phyloP scores from a whole-genome alignment of 2,797 vertebrate genomes.

The Diglossa cyanea region DNA sequence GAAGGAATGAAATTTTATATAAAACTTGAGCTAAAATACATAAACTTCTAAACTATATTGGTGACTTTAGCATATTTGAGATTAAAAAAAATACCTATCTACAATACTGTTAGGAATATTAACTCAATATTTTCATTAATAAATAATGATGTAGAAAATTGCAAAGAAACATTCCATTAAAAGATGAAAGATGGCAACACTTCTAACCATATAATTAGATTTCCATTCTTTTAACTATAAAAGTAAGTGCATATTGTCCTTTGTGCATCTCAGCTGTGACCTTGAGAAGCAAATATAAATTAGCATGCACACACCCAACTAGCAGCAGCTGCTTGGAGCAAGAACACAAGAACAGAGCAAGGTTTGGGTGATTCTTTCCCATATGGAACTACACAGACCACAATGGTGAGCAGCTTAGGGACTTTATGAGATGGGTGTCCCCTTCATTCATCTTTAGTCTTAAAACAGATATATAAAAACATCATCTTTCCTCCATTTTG shows the following conservation, averaged over 20 bases:
- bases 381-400: not conserved
- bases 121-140: not conserved
- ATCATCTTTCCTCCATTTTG: not conserved
- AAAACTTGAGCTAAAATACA: not conserved
- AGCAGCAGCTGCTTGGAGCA: not conserved
- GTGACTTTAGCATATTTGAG: not conserved
- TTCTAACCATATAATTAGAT: not conserved
- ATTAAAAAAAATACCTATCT: not conserved
- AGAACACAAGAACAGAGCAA: not conserved
- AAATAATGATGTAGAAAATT: not conserved
- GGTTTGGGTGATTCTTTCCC: not conserved
- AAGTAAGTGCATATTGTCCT: not conserved
- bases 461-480: not conserved
- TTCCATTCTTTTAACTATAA: not conserved
- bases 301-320: fast-evolving
- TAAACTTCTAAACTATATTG: not conserved
- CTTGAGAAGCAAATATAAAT: not conserved
- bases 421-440: not conserved
- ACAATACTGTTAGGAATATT: not conserved
- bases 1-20: not conserved
- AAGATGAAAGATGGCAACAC: not conserved
- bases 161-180: not conserved
- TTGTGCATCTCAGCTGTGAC: not conserved
- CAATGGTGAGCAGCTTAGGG: fast-evolving
- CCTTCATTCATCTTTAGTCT: not conserved